Base-by-base conservation (phyloP, 2,888 invertebrate species). In the Tetranychus piercei region DNA sequence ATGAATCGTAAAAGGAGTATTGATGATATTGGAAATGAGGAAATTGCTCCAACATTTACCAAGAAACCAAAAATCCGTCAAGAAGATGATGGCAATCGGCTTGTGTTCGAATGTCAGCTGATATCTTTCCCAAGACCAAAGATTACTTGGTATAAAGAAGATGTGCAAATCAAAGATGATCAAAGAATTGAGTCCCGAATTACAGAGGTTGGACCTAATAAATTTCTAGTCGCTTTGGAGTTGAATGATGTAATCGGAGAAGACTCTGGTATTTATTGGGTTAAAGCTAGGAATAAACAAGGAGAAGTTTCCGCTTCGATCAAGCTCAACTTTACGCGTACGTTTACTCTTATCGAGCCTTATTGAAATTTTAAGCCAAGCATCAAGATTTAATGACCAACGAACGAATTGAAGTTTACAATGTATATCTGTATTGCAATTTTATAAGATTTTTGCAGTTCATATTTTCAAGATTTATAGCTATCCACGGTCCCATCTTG, bases 21-120 rank as follows among this genome's bases (percentile, higher is more conserved):
- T 85, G 87, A 89, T 83, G 94, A 94, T 23, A 11, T 22, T 4
- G 34, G n/a, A 23, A 22, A n/a, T 20, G 64, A 55, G 85, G 93
- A 94, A 85, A 90, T 93, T 86, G 94, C 95, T 86, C 95, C 95
- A 84, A 94, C 94, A 88, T 95, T 96, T 87, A 92, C 93, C 80
- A 93, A 94, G 86, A 95, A 95, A 88, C 95, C 95, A 79, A 92
- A 92, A 84, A 88, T 96, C 81, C 88, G 94, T 80, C 94, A 96
- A 84, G 95, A 95, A 83, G 94, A 94, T 83, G 94, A 94, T 83
- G 94, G 94, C 81, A 94, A 94, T 86, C 89, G 91, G 82, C 88
- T 94, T 82, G 88, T 94, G 81, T 94, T 94, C 86, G 94, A 94
- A 84, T 94, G 94, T 84, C 91, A 93, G 84, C 86, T 94, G 81